Conservation (phyloP, 2,888 invertebrate genomes). For the Lithophane leautieri region DNA sequence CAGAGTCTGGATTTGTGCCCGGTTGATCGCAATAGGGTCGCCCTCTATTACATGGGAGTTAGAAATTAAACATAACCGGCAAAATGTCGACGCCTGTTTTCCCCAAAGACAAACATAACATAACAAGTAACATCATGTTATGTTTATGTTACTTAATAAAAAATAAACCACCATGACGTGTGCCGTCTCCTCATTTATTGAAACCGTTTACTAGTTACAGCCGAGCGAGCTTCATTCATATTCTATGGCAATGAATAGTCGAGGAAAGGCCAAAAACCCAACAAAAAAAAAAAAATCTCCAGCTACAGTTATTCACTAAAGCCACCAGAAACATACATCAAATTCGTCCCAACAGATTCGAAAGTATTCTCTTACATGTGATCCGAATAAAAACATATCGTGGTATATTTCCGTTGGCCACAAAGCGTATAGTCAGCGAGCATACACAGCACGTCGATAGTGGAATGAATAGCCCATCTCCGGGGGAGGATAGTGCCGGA, state of each 20-base stretch:
- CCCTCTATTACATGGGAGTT: not conserved
- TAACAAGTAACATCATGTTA: too few species aligned
- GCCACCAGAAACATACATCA: conserved; percentile 40
- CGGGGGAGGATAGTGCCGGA: conserved; percentile 81
- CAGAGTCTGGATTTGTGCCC: not conserved
- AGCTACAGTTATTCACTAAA: conserved; percentile 32
- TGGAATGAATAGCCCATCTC: conserved; percentile 84
- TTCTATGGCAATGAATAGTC: not conserved
- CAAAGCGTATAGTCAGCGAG: conserved; percentile 65
- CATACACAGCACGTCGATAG: conserved; percentile 75
- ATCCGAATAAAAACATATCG: conserved; percentile 64
- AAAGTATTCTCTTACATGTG: conserved; percentile 54
- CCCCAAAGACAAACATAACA: too few species aligned
- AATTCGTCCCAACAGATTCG: conserved; percentile 45
- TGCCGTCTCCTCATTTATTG: not conserved
- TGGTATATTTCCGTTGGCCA: conserved; percentile 65
- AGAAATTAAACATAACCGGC: not conserved
- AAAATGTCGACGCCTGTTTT: too few species aligned
- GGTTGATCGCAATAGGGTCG: not conserved
- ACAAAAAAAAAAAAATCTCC: not conserved
- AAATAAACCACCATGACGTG: too few species aligned
- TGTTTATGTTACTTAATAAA: too few species aligned
- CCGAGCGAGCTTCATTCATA: not conserved
- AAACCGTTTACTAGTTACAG: not conserved
- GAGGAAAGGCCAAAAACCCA: not conserved